Percentiles rank a stretch among this genome's conserved stretches.
Evolutionary conservation across 2,113 vertebrate species (phyloP).

Genomic region (Mus musculus): DNA sequence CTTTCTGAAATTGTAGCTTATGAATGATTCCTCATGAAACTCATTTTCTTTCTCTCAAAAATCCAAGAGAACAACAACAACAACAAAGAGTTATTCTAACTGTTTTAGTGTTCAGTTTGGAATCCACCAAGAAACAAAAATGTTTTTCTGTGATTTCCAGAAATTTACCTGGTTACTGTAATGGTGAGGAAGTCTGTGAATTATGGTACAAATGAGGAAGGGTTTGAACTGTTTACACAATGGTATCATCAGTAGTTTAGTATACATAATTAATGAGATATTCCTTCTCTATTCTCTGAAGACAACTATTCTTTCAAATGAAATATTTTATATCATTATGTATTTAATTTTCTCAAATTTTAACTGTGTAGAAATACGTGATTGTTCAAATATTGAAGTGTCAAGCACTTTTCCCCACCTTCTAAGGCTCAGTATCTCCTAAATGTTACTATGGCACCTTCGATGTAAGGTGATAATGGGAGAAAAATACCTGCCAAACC

Average conservation of each 20-base stretch:
- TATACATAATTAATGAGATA: not conserved
- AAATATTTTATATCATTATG: constrained; percentile 2
- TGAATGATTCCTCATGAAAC: not conserved
- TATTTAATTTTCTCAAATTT: not conserved
- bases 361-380: not conserved
- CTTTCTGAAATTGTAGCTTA: not conserved
- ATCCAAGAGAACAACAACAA: not conserved
- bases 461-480: not conserved
- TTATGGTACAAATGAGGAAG: not conserved
- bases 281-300: constrained; percentile 29
- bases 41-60: not conserved
- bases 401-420: not conserved
- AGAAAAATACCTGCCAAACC: not conserved
- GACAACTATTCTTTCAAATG: constrained; percentile 13
- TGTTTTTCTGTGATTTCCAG: not conserved
- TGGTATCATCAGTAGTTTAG: not conserved
- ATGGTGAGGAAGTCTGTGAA: not conserved
- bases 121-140: not conserved
- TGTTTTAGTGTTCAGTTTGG: constrained; percentile 42
- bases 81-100: not conserved
- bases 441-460: not conserved
- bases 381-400: not conserved
- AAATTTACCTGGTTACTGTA: not conserved
- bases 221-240: not conserved
- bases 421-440: not conserved